These are phyloP conservation scores for Ips typographus DNA, from an alignment of 1,140 invertebrate species.

Conservation along the genomic window DNA sequence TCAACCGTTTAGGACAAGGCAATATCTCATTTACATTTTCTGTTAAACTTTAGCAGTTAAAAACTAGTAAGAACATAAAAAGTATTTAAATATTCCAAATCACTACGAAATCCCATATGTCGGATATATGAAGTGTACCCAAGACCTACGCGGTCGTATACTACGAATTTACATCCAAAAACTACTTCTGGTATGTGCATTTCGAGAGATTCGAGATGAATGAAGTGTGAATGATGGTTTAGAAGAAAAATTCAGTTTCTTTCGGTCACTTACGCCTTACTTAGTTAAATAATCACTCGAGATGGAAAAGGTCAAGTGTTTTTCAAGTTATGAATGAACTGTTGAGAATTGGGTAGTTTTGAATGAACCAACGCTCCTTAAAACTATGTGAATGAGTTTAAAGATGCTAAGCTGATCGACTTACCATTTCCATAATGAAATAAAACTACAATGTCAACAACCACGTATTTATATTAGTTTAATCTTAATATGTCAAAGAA, in stretches of 20 bases:
- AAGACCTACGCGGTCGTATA: conserved; percentile 14
- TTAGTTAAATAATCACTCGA: too few species aligned
- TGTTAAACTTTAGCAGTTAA: neutral
- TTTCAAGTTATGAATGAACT: too few species aligned
- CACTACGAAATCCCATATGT: conserved; percentile 5
- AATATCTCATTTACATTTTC: neutral
- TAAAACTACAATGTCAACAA: too few species aligned
- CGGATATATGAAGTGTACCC: conserved; percentile 19
- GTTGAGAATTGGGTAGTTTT: too few species aligned
- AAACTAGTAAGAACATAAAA: neutral
- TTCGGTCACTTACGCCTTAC: neutral
- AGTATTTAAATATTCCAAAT: neutral
- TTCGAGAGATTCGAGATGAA: conserved; percentile 13
- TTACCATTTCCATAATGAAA: too few species aligned
- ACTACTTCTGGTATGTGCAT: conserved; percentile 6
- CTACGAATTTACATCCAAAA: conserved; percentile 12
- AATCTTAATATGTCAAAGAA: too few species aligned
- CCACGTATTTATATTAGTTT: too few species aligned
- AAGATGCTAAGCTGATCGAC: too few species aligned
- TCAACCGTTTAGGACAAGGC: neutral
- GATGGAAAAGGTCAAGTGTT: too few species aligned
- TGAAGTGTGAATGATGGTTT: conserved; percentile 13
- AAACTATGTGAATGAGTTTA: too few species aligned
- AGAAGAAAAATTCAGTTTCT: conserved; percentile 17
- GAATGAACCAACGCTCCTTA: too few species aligned